Evolutionary conservation across 1,140 invertebrate genomes (phyloP).

Genomic region (Zophobas morio): DNA sequence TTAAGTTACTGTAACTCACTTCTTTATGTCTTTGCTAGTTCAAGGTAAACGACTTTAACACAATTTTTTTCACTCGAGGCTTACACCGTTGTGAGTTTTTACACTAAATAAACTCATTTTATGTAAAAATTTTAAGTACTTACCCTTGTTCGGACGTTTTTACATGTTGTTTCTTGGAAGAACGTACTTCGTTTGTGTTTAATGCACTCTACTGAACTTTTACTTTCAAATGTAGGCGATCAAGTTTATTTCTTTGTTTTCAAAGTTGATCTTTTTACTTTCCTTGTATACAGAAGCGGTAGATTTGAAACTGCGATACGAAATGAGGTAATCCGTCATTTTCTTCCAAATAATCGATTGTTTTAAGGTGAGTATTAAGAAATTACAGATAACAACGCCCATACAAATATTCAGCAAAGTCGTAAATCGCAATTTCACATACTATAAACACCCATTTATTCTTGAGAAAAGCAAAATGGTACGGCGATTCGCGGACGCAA

Average conservation of each 20-base stretch:
- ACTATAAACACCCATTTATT: no score
- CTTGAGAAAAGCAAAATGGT: no score
- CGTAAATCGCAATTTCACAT: constrained; percentile 15
- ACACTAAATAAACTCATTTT: constrained; percentile 10
- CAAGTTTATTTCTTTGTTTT: constrained; percentile 53
- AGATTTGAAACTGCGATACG: constrained; percentile 37
- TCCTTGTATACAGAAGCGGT: constrained; percentile 42
- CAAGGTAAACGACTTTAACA: constrained; percentile 60
- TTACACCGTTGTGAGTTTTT: constrained; percentile 19
- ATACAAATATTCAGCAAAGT: constrained; percentile 9
- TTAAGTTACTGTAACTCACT: constrained; percentile 50
- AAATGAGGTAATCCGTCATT: constrained; percentile 44
- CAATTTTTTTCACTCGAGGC: constrained; percentile 44
- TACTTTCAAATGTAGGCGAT: constrained; percentile 55
- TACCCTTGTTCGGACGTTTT: constrained; percentile 22
- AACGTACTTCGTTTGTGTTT: constrained; percentile 36
- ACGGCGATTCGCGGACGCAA: no score
- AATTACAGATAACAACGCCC: constrained; percentile 39
- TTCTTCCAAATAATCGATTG: constrained; percentile 42
- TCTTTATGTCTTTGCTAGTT: constrained; percentile 57
- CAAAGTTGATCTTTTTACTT: constrained; percentile 51
- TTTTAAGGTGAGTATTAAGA: constrained; percentile 39
- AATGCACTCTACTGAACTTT: constrained; percentile 48
- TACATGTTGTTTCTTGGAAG: constrained; percentile 38
- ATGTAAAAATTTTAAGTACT: constrained; percentile 6